These are phyloP conservation scores for Halichondria panicea DNA, from an alignment of 37 sponge, comb jelly and placozoan genomes.

Conservation along the genomic window DNA sequence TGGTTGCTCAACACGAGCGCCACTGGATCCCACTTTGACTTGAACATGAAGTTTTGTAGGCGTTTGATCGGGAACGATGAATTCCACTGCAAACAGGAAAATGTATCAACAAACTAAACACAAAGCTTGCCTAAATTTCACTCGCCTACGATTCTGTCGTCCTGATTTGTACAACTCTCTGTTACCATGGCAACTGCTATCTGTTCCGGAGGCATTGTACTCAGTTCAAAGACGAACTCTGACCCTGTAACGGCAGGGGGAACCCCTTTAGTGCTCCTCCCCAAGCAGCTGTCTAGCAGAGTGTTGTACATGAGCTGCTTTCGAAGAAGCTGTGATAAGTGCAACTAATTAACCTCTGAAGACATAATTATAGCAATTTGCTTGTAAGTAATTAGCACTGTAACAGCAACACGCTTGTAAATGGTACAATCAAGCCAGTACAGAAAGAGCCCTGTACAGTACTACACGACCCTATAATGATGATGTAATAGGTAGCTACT, in stretches of 20 bases:
- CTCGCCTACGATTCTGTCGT: neutral
- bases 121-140: neutral
- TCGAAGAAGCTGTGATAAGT: slow-evolving; percentile 54
- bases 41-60: slow-evolving; percentile 5
- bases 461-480: too few relatives aligned
- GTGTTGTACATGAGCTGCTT: slow-evolving; percentile 67
- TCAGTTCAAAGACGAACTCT: slow-evolving; percentile 25
- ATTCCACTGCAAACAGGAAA: slow-evolving; percentile 13
- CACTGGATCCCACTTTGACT: slow-evolving; percentile 7
- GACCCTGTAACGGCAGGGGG: neutral
- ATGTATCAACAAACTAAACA: neutral
- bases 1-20: neutral
- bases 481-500: too few relatives aligned
- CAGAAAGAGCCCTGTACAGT: too few relatives aligned
- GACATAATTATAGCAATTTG: neutral
- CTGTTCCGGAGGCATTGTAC: slow-evolving; percentile 9
- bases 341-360: too few relatives aligned
- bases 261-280: neutral
- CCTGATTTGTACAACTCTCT: neutral
- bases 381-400: neutral
- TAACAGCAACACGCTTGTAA: neutral
- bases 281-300: slow-evolving; percentile 44
- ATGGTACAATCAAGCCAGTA: too few relatives aligned
- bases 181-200: slow-evolving; percentile 22
- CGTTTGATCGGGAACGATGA: slow-evolving; percentile 12